phyloP scores from a whole-genome alignment of 2,797 vertebrate genomes.

The Eulemur coronatus region DNA sequence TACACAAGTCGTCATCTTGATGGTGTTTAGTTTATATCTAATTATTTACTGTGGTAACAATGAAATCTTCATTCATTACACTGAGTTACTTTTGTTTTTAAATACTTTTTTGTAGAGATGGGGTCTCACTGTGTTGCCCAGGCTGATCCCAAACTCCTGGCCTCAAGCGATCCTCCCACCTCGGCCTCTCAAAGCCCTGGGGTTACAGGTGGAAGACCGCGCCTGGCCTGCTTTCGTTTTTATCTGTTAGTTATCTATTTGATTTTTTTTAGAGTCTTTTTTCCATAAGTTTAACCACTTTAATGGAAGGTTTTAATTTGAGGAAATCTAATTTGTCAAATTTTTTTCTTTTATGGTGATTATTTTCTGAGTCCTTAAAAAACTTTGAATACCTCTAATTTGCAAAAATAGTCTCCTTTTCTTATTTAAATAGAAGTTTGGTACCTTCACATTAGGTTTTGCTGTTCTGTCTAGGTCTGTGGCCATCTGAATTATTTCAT shows the following conservation, averaged over 20 bases:
- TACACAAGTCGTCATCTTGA: not conserved
- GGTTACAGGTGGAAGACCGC: fast-evolving
- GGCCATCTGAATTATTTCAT: not conserved
- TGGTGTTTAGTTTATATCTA: not conserved
- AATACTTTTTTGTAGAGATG: no score
- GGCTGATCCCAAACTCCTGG: no score
- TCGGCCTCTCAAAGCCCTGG: no score
- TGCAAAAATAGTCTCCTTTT: not conserved
- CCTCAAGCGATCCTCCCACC: no score
- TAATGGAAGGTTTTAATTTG: not conserved
- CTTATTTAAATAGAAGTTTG: not conserved
- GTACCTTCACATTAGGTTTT: not conserved
- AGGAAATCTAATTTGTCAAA: not conserved
- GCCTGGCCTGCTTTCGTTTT: not conserved
- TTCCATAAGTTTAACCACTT: not conserved
- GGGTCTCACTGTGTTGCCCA: no score
- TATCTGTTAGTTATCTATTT: not conserved
- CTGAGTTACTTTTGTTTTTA: not conserved
- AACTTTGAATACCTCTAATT: not conserved
- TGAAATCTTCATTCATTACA: not conserved
- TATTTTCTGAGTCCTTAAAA: not conserved
- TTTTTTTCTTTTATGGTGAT: not conserved
- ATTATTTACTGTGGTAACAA: not conserved
- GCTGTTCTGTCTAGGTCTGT: not conserved
- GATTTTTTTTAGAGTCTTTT: not conserved